phyloP scores from a whole-genome alignment of 2,113 vertebrate species.

The Neotoma lepida region DNA sequence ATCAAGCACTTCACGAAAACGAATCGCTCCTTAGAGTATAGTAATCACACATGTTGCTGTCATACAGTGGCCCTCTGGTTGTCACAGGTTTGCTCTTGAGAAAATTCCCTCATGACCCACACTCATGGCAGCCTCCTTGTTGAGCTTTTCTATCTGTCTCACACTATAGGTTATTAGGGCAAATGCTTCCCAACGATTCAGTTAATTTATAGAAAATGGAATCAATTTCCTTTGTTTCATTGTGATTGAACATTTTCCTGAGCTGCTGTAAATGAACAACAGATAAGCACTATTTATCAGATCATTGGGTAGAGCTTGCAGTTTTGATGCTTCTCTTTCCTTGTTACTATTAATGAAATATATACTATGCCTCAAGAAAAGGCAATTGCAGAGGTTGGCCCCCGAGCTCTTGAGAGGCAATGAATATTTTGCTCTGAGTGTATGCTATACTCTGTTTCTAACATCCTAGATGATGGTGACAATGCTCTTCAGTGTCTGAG shows the following conservation, averaged over 20 bases:
- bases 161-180: constrained; percentile 25
- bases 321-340: constrained; percentile 75
- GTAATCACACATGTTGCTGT: constrained; percentile 27
- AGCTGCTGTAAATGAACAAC: constrained; percentile 67
- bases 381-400: constrained; percentile 28
- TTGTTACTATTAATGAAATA: constrained; percentile 78
- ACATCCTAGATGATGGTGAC: neutral
- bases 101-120: constrained; percentile 28
- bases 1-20: constrained; percentile 57
- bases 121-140: neutral
- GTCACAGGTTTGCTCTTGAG: constrained; percentile 30
- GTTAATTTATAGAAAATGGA: constrained; percentile 68
- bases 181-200: constrained; percentile 35
- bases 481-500: neutral
- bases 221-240: constrained; percentile 70
- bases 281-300: constrained; percentile 71
- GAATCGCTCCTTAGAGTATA: constrained; percentile 62
- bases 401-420: constrained; percentile 47
- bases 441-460: neutral
- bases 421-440: constrained; percentile 2
- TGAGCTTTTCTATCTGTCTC: constrained; percentile 37
- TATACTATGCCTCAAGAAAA: constrained; percentile 53
- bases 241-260: constrained; percentile 71
- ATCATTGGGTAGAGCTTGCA: neutral
- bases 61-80: constrained; percentile 22